Conservation (phyloP, 2,797 vertebrate genomes). For the Pangasius larnaudii region DNA sequence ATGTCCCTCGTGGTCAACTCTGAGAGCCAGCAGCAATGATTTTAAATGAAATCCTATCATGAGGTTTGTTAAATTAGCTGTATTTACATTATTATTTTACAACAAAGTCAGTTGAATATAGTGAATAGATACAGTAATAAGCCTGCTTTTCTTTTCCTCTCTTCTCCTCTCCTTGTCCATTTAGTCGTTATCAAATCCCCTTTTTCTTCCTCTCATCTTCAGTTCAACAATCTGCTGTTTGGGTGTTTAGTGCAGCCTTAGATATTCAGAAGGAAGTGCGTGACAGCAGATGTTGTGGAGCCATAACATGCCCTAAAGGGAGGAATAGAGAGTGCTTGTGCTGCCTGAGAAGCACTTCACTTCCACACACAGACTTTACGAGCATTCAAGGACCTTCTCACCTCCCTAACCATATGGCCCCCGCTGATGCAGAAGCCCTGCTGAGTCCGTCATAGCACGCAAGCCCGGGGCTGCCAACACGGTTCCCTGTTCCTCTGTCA, state of each 20-base stretch:
- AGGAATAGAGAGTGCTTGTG: conserved; percentile 35
- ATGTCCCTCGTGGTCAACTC: conserved; percentile 20
- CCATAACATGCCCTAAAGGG: conserved; percentile 58
- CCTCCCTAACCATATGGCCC: conserved; percentile 59
- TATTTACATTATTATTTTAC: neutral
- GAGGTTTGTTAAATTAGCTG: conserved; percentile 42
- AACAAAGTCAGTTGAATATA: neutral
- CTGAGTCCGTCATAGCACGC: conserved; percentile 28
- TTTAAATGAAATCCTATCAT: conserved; percentile 44
- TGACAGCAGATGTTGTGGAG: conserved; percentile 58
- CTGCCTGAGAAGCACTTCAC: conserved; percentile 46
- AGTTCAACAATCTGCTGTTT: conserved; percentile 33
- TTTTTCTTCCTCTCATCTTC: neutral
- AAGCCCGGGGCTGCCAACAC: conserved; percentile 16
- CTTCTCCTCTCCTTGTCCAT: neutral
- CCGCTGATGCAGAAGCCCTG: conserved; percentile 35
- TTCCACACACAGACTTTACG: conserved; percentile 50
- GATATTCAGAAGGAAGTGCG: conserved; percentile 33
- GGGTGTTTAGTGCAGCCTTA: conserved; percentile 30
- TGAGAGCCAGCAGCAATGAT: conserved; percentile 39
- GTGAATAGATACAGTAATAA: neutral
- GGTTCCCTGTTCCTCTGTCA: conserved; percentile 23
- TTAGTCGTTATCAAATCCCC: neutral
- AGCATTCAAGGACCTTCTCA: conserved; percentile 42
- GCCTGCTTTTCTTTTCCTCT: neutral